Conservation (phyloP, 2,888 invertebrate species). For the Callinectes sapidus region DNA sequence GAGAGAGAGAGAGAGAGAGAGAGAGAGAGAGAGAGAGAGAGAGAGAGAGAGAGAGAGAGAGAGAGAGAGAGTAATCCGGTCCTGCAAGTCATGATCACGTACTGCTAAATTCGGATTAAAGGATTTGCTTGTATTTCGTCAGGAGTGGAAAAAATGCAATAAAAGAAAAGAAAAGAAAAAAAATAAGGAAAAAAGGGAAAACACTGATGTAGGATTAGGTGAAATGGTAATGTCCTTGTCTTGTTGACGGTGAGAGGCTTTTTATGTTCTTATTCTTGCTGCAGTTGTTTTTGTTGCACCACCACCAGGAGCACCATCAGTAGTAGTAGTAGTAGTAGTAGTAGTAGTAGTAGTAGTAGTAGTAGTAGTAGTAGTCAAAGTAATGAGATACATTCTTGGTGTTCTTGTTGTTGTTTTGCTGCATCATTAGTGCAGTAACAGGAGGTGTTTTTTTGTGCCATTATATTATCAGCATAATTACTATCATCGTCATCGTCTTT, state of each 20-base stretch:
- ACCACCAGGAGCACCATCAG: too few relatives aligned
- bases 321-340: too few relatives aligned
- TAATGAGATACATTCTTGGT: too few relatives aligned
- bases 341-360: too few relatives aligned
- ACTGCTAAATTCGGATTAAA: neutral
- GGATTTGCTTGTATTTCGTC: neutral
- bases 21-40: conserved; percentile 1
- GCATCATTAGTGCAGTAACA: too few relatives aligned
- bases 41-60: conserved; percentile 1
- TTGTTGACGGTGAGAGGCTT: neutral
- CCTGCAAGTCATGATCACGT: neutral
- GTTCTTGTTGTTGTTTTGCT: too few relatives aligned
- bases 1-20: neutral
- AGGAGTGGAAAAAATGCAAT: neutral
- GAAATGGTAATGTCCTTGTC: neutral
- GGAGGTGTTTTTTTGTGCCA: too few relatives aligned
- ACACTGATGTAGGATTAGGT: neutral
- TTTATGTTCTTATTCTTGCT: neutral
- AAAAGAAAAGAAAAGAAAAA: too few relatives aligned
- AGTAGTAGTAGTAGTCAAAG: too few relatives aligned
- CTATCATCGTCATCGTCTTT: too few relatives aligned
- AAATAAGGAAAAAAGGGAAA: too few relatives aligned
- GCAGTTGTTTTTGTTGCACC: too few relatives aligned
- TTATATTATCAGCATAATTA: neutral
- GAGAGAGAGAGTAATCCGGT: neutral